Evolutionary conservation across 2,888 invertebrate genomes (phyloP).

Genomic region (Dynastes grantii): DNA sequence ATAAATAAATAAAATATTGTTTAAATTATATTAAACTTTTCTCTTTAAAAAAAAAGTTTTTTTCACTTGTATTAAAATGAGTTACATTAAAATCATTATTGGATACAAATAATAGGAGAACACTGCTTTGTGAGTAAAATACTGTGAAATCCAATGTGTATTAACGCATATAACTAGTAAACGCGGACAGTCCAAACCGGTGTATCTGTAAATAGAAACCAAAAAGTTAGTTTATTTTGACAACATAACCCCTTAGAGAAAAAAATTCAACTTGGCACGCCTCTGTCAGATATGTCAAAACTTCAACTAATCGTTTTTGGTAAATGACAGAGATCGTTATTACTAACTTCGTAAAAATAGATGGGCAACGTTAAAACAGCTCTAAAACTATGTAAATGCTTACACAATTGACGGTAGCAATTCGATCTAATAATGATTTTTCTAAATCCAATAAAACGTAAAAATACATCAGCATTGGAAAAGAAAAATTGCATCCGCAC

Average conservation of each 20-base stretch:
- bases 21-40: neutral
- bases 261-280: constrained; percentile 49
- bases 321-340: constrained; percentile 32
- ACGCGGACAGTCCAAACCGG: constrained; percentile 36
- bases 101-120: constrained; percentile 8
- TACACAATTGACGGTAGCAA: constrained; percentile 28
- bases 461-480: constrained; percentile 32
- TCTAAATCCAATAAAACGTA: constrained; percentile 43
- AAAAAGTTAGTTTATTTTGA: constrained; percentile 50
- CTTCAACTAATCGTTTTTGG: constrained; percentile 41
- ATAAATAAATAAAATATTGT: constrained; percentile 38
- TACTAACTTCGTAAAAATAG: neutral
- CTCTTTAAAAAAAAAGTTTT: neutral
- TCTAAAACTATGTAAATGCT: constrained; percentile 24
- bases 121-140: constrained; percentile 26
- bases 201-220: constrained; percentile 49
- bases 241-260: constrained; percentile 44
- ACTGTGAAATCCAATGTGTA: constrained; percentile 20
- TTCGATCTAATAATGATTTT: constrained; percentile 33
- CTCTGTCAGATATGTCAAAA: constrained; percentile 50
- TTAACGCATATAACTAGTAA: constrained; percentile 25
- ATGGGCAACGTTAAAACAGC: too few relatives aligned
- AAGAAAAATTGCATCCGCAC: constrained; percentile 12
- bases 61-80: constrained; percentile 13
- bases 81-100: constrained; percentile 17